phyloP scores from a whole-genome alignment of 2,888 invertebrate genomes.

The Embidobia sp. region DNA sequence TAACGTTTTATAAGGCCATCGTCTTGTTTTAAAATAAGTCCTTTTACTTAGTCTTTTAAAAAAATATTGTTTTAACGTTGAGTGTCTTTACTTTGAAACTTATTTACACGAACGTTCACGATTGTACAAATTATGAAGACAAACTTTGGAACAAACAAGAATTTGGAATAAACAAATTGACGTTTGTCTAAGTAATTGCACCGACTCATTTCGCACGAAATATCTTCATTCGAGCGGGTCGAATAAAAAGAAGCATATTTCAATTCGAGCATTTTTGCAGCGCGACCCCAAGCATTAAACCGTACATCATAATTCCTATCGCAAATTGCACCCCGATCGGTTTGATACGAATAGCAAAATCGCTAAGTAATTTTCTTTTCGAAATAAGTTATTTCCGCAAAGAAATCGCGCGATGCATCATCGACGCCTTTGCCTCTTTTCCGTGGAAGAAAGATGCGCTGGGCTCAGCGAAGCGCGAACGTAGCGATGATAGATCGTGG shows the following conservation, averaged over 20 bases:
- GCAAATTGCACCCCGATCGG: constrained; percentile 30
- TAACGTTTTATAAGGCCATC: too few species aligned
- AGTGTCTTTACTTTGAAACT: too few species aligned
- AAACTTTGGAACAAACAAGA: too few species aligned
- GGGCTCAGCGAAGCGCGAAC: constrained; percentile 40
- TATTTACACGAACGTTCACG: too few species aligned
- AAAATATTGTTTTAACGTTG: too few species aligned
- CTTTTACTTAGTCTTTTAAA: too few species aligned
- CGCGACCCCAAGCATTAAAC: constrained; percentile 1
- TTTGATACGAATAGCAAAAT: constrained; percentile 49
- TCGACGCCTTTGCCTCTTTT: constrained; percentile 42
- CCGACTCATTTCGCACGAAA: too few species aligned
- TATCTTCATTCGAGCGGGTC: not conserved
- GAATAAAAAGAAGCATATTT: constrained; percentile 4
- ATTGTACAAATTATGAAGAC: too few species aligned
- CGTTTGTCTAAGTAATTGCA: too few species aligned
- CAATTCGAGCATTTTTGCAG: constrained; percentile 8
- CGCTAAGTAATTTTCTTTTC: constrained; percentile 50
- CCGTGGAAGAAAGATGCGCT: constrained; percentile 21
- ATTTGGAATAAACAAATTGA: too few species aligned
- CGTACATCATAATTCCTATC: constrained; percentile 21
- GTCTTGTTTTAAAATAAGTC: too few species aligned
- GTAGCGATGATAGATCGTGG: constrained; percentile 26
- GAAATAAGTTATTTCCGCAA: constrained; percentile 47
- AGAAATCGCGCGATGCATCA: constrained; percentile 36